Percentiles rank a stretch among this genome's conserved stretches.
These are phyloP conservation scores for Sinocyclocheilus grahami DNA, from an alignment of 2,113 vertebrate species.

Conservation along the genomic window DNA sequence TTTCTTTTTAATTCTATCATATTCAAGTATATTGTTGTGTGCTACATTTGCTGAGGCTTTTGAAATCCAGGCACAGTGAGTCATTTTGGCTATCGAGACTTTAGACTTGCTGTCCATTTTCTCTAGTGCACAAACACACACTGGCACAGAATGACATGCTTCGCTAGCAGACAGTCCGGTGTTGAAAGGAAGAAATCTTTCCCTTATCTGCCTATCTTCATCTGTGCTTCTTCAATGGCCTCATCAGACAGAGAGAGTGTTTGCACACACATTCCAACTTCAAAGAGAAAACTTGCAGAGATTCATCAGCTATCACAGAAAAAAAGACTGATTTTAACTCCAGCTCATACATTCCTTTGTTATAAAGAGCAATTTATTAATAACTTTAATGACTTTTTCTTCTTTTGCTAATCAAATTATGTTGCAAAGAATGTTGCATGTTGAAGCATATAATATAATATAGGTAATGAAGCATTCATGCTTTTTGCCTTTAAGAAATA, in stretches of 20 bases:
- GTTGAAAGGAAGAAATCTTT: slow-evolving; percentile 56
- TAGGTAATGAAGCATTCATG: not conserved
- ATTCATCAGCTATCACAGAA: slow-evolving; percentile 48
- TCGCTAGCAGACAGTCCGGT: slow-evolving; percentile 64
- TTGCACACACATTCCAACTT: slow-evolving; percentile 44
- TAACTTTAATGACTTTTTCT: not conserved
- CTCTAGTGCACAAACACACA: slow-evolving; percentile 19
- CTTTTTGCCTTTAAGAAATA: not conserved
- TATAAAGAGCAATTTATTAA: not conserved
- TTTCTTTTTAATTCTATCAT: not conserved
- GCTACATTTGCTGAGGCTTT: slow-evolving; percentile 15
- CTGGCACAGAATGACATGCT: slow-evolving; percentile 46
- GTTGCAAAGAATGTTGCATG: not conserved
- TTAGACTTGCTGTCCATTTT: slow-evolving; percentile 61
- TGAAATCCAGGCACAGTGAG: not conserved
- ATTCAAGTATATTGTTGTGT: slow-evolving; percentile 11
- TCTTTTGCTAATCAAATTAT: not conserved
- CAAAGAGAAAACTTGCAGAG: slow-evolving; percentile 36
- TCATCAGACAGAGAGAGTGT: slow-evolving; percentile 40
- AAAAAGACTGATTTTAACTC: slow-evolving; percentile 45
- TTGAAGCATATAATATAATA: not conserved
- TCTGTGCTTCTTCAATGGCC: slow-evolving; percentile 66
- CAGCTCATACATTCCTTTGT: not conserved
- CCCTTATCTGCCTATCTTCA: slow-evolving; percentile 61
- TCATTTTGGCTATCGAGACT: too few species aligned